Evolutionary conservation across 1,140 invertebrate genomes (phyloP), one percentile per base, ranked within the genome.

Genomic region (Polypedilum pembai): DNA sequence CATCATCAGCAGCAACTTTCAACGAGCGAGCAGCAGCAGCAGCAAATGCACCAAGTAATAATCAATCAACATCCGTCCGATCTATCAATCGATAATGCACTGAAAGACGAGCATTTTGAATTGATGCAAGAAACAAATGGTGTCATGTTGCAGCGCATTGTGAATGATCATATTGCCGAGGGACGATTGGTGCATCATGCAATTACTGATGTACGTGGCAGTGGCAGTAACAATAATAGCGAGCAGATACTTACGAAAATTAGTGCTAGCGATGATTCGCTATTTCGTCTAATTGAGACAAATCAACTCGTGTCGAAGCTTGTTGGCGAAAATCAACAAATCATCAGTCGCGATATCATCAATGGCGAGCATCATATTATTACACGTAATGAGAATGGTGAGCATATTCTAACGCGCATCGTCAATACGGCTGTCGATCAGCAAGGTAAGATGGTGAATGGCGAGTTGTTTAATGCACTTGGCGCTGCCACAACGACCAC

Each of bases 291-390:
- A 0, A 79, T 82, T 0, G 81, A 81, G 0, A 80, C 80, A 0
- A 82, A 82, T 74, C 65, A 69, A 10, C 65, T 69, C 17, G 65
- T 69, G 8, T 69, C 65, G 18, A 69, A 69, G 17, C 65, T 69
- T 10, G 65, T 69, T 69, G 81, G 81, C 0, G 81, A 82, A 40
- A 80, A 82, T 41, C 81, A 82, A 76, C 81, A 82, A 75, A 82
- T 82, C 66, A 82, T 82, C 15, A 82, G 81, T 73, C 78, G 81
- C n/a, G 81, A 82, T 76, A 81, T 82, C 24, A 82, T 82, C 74
- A 82, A 82, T 63, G 81, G 81, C 0, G 81, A 82, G 75, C 81
- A 82, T 69, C 81, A 82, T 75, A 82, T 82, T n/a, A 75, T 82
- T 41, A 82, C 81, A 20, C 76, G 81, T 0, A 82, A 82, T 63